A percentile compares a stretch with the other conserved stretches of the same genome.
phyloP scores from a whole-genome alignment of 1,140 invertebrate species.

The Drosophila pseudoobscura region DNA sequence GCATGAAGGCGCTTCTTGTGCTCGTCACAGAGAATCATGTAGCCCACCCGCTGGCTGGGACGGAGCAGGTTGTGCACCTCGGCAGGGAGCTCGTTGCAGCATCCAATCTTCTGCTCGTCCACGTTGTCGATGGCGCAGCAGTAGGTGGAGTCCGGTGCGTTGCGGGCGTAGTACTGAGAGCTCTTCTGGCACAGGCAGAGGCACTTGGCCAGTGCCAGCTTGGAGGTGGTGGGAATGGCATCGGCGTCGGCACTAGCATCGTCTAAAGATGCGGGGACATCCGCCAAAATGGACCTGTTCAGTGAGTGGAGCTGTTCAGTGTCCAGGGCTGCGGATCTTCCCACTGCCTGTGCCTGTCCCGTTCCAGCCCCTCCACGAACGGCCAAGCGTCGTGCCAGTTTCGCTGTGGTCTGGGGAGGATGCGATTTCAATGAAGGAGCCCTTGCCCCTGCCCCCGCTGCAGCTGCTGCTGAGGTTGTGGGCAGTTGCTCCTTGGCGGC shows the following conservation, averaged over 20 bases:
- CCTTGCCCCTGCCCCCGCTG: constrained; percentile 5
- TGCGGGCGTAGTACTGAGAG: constrained; percentile 79
- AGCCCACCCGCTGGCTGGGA: constrained; percentile 91
- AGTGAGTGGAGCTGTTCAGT: constrained; percentile 44
- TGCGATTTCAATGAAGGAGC: neutral
- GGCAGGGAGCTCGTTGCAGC: constrained; percentile 87
- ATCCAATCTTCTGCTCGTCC: constrained; percentile 91
- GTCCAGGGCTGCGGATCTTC: constrained; percentile 12
- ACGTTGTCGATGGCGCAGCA: constrained; percentile 90
- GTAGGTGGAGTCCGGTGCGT: constrained; percentile 78
- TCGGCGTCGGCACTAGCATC: constrained; percentile 14
- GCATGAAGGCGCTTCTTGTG: constrained; percentile 90
- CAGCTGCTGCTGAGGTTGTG: constrained; percentile 19
- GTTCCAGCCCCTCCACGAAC: neutral
- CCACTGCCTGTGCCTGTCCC: constrained; percentile 3
- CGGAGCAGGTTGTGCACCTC: constrained; percentile 87
- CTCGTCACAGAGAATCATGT: constrained; percentile 91
- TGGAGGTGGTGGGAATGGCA: constrained; percentile 48
- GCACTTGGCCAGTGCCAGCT: constrained; percentile 40
- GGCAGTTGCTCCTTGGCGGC: constrained; percentile 45
- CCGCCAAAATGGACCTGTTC: constrained; percentile 42
- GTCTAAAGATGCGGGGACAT: constrained; percentile 11
- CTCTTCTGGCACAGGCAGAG: constrained; percentile 78
- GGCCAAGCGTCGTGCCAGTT: constrained; percentile 41
- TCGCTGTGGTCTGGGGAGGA: constrained; percentile 8